Conservation (phyloP, 92 coral and sea anemone genomes). For the Montipora capitata region DNA sequence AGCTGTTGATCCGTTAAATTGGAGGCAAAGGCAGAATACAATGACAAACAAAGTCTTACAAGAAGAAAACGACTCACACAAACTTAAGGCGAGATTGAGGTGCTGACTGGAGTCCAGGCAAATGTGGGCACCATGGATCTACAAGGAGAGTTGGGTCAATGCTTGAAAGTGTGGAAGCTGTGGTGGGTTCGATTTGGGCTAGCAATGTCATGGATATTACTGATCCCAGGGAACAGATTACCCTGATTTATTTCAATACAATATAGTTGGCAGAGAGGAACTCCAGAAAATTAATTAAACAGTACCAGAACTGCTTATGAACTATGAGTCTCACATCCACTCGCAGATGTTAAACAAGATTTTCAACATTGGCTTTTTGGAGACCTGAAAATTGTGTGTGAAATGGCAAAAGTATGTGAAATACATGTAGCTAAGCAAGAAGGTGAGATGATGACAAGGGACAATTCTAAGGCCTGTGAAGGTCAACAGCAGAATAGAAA, state of each 20-base stretch:
- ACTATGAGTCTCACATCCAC: conserved; percentile 14
- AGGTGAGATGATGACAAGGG: too few species aligned
- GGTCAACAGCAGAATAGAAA: too few species aligned
- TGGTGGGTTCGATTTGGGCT: conserved; percentile 40
- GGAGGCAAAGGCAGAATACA: too few species aligned
- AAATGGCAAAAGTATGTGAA: too few species aligned
- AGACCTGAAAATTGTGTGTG: too few species aligned
- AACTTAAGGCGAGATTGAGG: conserved; percentile 21
- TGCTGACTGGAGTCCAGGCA: conserved; percentile 14
- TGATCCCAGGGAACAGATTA: conserved; percentile 14
- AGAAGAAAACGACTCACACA: neutral
- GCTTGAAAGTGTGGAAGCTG: conserved; percentile 44
- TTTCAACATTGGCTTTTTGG: too few species aligned
- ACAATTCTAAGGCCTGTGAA: too few species aligned
- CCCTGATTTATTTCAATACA: conserved; percentile 31
- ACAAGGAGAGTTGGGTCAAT: conserved; percentile 47
- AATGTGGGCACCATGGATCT: conserved; percentile 32
- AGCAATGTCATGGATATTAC: conserved; percentile 53
- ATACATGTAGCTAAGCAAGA: too few species aligned
- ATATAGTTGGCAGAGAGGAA: conserved; percentile 50
- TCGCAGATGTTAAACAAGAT: too few species aligned
- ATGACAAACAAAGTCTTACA: too few species aligned
- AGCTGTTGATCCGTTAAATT: too few species aligned
- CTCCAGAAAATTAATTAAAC: conserved; percentile 55
- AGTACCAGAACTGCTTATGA: conserved; percentile 20